Percentiles rank a stretch among this genome's conserved stretches.
Conservation (phyloP, 2,113 vertebrate species). For the Hydrolagus affinis region DNA sequence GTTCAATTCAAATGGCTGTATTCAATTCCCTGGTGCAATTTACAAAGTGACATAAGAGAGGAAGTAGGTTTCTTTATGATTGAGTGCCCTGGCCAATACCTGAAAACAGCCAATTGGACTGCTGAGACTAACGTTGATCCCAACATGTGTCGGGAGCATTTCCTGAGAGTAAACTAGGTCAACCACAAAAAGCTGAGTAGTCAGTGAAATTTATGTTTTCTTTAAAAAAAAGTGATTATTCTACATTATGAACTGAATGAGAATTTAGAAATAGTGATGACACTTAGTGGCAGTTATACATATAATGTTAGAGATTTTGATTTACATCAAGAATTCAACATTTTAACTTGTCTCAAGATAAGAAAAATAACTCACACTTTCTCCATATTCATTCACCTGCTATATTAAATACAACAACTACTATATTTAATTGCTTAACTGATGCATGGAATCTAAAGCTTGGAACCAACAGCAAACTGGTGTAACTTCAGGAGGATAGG, state of each 20-base stretch:
- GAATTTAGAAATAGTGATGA: background rate
- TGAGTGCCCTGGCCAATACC: background rate
- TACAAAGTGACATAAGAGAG: background rate
- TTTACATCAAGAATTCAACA: no score
- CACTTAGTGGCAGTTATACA: background rate
- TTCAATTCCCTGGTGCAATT: background rate
- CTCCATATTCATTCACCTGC: no score
- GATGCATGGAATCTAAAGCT: no score
- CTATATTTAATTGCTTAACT: no score
- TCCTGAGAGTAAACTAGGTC: background rate
- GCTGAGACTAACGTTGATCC: background rate
- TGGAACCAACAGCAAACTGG: no score
- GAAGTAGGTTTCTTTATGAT: background rate
- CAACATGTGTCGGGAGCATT: background rate
- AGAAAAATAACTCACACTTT: no score
- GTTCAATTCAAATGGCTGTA: background rate
- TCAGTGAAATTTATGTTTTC: background rate
- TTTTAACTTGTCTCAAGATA: no score
- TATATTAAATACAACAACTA: no score
- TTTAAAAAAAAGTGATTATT: background rate
- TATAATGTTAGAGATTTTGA: background rate
- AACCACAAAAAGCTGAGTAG: background rate
- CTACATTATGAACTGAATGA: background rate
- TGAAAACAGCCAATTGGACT: background rate
- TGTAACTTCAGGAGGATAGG: no score